Evolutionary conservation across 2,113 vertebrate species (phyloP), one percentile per base, ranked within the genome.

Genomic region (Saimiri boliviensis): DNA sequence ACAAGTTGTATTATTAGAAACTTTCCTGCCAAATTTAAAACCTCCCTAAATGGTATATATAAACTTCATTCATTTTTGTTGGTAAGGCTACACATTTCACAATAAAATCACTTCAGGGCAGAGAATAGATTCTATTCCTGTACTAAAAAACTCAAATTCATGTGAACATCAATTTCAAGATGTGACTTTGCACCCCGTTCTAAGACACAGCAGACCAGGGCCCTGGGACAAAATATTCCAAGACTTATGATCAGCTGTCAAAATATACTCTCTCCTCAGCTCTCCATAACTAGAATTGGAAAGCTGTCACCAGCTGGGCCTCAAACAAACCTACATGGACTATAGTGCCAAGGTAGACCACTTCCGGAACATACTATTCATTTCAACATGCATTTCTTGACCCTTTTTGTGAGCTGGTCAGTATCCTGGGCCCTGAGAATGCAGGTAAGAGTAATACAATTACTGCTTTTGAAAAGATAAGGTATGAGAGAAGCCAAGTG

Each of bases 191-290:
- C 40, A 91, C 73, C 81, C 74, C 86, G 60, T 84, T 95, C 54
- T 66, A 97, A 91, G 82, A 83, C n/a, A 70, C 76, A 9, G 66
- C 56, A 92, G 71, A 92, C 77, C 20, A 40, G 47, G 17, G 68
- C 73, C 9, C 73, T 49, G 14, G 95, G 76, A 93, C 63, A 93
- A 94, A 96, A 77, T 70, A 97, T 56, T 87, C 80, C 49, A 92
- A 91, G 70, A 97, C 74, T 86, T 85, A 85, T n/a, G 40, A 95
- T 94, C 91, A 92, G 87, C 70, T 95, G 60, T 96, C 85, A 96
- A 95, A 97, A 97, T 89, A 93, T 4, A 79, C 37, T 42, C 40
- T 87, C 49, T 94, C 47, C 77, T 77, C 91, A n/a, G 79, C 54
- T 93, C 73, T 35, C 63, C 79, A 30, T 42, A 95, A 91, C 76